phyloP scores from a whole-genome alignment of 2,797 vertebrate genomes.

The Sciurus carolinensis region DNA sequence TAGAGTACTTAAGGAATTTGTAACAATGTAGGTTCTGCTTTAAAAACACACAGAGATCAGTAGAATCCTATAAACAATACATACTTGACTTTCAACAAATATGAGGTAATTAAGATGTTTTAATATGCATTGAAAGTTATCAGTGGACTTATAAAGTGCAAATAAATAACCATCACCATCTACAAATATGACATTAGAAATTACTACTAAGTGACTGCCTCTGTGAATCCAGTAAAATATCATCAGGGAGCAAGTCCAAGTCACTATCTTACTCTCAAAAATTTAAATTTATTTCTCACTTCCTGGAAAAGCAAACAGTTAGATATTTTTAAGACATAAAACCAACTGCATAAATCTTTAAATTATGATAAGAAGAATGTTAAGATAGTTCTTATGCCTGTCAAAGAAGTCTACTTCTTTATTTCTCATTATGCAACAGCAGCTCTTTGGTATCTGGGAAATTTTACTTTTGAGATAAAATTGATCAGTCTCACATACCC shows the following conservation, averaged over 20 bases:
- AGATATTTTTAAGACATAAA: conserved; percentile 7
- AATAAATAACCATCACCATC: not conserved
- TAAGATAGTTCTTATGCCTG: not conserved
- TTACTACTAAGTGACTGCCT: not conserved
- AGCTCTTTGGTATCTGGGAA: not conserved
- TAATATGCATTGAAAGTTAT: not conserved
- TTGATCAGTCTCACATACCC: conserved; percentile 41
- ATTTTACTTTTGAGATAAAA: conserved; percentile 46
- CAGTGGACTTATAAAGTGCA: not conserved
- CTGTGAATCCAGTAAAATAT: conserved; percentile 11
- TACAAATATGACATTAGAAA: conserved; percentile 18
- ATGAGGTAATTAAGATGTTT: not conserved
- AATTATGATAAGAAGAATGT: not conserved
- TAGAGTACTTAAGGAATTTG: not conserved
- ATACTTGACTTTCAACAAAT: not conserved
- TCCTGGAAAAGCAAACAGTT: not conserved
- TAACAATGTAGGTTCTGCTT: not conserved
- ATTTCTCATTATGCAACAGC: conserved; percentile 14
- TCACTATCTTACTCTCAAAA: not conserved
- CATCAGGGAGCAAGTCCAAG: not conserved
- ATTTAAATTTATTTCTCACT: conserved; percentile 26
- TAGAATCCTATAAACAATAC: not conserved
- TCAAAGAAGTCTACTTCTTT: not conserved
- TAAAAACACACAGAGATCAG: not conserved
- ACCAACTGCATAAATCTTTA: not conserved